Conservation (phyloP, 2,888 invertebrate species). For the Rotaria sp. region DNA sequence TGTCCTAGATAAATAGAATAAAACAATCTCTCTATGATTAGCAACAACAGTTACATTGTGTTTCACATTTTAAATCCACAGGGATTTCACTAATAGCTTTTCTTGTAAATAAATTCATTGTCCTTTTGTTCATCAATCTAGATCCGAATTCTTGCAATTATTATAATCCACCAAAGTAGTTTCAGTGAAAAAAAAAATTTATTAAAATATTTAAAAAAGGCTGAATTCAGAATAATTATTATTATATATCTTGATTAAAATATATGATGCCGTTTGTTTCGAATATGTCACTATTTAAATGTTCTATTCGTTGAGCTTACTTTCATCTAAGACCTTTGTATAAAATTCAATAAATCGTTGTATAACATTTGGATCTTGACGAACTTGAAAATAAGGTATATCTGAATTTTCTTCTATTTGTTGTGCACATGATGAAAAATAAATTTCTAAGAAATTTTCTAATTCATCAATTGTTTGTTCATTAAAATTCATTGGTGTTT, state of each 20-base stretch:
- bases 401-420: background rate
- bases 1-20: too few species aligned
- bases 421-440: background rate
- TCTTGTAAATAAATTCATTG: too few species aligned
- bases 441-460: background rate
- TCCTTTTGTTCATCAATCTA: too few species aligned
- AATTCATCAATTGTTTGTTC: background rate
- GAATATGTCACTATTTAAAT: background rate
- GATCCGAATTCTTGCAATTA: too few species aligned
- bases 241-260: background rate
- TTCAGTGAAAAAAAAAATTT: background rate
- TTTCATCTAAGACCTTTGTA: background rate
- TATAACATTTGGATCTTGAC: background rate
- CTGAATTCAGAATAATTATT: too few species aligned
- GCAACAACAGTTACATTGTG: too few species aligned
- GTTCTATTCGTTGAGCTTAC: background rate
- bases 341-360: background rate
- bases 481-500: background rate
- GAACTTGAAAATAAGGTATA: background rate
- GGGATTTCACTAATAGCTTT: too few species aligned
- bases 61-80: too few species aligned
- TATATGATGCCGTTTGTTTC: too few species aligned
- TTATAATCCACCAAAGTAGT: too few species aligned
- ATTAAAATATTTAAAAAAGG: background rate
- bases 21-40: too few species aligned